phyloP scores from a whole-genome alignment of 2,888 invertebrate genomes.

The Epiblema foenella region DNA sequence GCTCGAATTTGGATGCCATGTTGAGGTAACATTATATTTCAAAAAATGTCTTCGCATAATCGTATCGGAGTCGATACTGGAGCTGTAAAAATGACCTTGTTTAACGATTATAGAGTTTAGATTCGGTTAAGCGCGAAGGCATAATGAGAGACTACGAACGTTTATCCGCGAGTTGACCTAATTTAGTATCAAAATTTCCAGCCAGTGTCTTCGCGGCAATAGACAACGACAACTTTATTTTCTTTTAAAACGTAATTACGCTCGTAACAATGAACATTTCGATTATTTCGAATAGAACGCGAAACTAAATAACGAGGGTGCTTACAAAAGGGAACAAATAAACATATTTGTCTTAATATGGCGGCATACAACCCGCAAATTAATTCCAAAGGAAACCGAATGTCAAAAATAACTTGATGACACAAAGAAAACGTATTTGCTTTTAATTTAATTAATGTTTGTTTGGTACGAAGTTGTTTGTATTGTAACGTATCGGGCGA shows the following conservation, averaged over 20 bases:
- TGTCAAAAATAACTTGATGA: conserved; percentile 73
- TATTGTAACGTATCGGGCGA: conserved; percentile 58
- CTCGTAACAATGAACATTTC: conserved; percentile 75
- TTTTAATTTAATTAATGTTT: conserved; percentile 65
- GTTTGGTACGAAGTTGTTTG: conserved; percentile 59
- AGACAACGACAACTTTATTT: conserved; percentile 53
- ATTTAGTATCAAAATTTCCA: conserved; percentile 35
- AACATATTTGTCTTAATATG: conserved; percentile 59
- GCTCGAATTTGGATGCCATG: conserved; percentile 34
- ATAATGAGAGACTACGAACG: neutral
- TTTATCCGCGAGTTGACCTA: conserved; percentile 34
- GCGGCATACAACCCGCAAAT: conserved; percentile 67
- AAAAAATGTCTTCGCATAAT: neutral
- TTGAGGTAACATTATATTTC: conserved; percentile 35
- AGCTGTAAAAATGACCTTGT: conserved; percentile 16
- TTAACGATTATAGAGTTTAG: neutral
- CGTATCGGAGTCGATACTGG: neutral
- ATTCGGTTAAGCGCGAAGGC: neutral
- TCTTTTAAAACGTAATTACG: conserved; percentile 70
- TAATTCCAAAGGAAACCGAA: conserved; percentile 69
- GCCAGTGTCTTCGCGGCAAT: conserved; percentile 39
- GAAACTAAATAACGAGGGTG: conserved; percentile 64
- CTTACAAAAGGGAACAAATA: conserved; percentile 63
- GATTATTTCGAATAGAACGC: conserved; percentile 71
- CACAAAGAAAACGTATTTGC: conserved; percentile 68